These are phyloP conservation scores for Scylla paramamosain DNA, from an alignment of 1,140 invertebrate species.

Conservation along the genomic window DNA sequence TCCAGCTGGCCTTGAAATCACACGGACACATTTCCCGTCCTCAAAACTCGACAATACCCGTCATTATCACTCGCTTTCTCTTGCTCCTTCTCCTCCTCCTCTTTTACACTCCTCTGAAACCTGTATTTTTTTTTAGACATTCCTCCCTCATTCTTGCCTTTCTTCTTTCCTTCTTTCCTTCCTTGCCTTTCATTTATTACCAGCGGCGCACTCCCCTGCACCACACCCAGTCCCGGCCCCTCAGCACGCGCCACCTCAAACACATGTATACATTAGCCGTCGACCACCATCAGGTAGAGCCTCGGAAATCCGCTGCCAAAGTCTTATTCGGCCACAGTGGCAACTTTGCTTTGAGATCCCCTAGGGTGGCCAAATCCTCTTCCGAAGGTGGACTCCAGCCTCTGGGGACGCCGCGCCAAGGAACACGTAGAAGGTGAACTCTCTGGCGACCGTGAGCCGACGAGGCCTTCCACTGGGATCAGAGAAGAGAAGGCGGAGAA, in stretches of 20 bases:
- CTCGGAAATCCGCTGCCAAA: slow-evolving; percentile 57
- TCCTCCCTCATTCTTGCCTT: not conserved
- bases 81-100: not conserved
- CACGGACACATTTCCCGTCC: not conserved
- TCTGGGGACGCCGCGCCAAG: slow-evolving; percentile 35
- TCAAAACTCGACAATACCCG: not conserved
- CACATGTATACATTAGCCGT: slow-evolving; percentile 44
- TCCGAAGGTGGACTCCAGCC: slow-evolving; percentile 63
- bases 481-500: not conserved
- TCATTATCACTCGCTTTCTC: not conserved
- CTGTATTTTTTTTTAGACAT: not conserved
- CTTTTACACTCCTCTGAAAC: not conserved
- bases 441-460: slow-evolving; percentile 8
- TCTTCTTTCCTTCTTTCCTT: slow-evolving; percentile 25
- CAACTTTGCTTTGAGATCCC: slow-evolving; percentile 66
- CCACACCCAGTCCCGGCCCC: not conserved
- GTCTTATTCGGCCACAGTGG: slow-evolving; percentile 54
- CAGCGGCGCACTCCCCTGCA: not conserved
- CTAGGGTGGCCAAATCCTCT: slow-evolving; percentile 64
- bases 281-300: slow-evolving; percentile 13
- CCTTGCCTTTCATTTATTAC: slow-evolving; percentile 24
- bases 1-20: not conserved
- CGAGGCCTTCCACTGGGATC: not conserved
- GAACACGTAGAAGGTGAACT: slow-evolving; percentile 63
- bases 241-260: slow-evolving; percentile 10